Evolutionary conservation across 1,140 invertebrate genomes (phyloP).

Genomic region (Wasmannia auropunctata): DNA sequence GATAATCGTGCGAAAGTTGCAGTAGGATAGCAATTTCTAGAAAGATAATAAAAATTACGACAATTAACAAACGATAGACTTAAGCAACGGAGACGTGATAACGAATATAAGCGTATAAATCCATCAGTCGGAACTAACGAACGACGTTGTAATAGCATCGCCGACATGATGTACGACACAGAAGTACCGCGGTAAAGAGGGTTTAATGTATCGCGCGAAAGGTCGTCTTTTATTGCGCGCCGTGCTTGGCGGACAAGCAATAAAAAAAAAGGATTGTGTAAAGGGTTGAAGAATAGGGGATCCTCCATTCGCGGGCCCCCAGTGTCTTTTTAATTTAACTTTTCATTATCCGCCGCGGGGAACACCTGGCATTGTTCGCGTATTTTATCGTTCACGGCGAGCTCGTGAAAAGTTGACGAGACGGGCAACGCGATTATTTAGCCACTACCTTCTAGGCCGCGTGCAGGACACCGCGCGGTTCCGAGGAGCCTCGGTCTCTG

Average conservation of each 20-base stretch:
- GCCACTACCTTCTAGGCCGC: background rate
- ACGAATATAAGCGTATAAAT: conserved; percentile 9
- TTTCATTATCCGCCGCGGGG: conserved; percentile 35
- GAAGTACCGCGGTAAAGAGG: background rate
- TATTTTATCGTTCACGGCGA: conserved; percentile 35
- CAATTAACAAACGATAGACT: background rate
- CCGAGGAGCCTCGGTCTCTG: background rate
- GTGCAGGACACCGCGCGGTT: background rate
- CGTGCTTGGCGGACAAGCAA: background rate
- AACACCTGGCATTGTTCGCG: conserved; percentile 14
- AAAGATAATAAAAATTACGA: background rate
- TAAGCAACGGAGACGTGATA: background rate
- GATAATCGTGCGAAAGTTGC: background rate
- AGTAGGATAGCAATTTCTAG: background rate
- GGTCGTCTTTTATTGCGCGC: conserved; percentile 24
- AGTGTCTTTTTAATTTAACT: conserved; percentile 57
- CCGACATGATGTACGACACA: conserved; percentile 15
- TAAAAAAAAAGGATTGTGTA: background rate
- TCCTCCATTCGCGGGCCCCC: background rate
- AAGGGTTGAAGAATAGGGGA: conserved; percentile 18
- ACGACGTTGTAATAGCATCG: background rate
- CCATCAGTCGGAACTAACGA: conserved; percentile 6
- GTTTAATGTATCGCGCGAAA: conserved; percentile 17
- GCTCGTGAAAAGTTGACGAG: conserved; percentile 59
- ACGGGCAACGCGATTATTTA: conserved; percentile 45